These are phyloP conservation scores for Crocidura indochinensis DNA, from an alignment of 2,797 vertebrate genomes.

Conservation along the genomic window DNA sequence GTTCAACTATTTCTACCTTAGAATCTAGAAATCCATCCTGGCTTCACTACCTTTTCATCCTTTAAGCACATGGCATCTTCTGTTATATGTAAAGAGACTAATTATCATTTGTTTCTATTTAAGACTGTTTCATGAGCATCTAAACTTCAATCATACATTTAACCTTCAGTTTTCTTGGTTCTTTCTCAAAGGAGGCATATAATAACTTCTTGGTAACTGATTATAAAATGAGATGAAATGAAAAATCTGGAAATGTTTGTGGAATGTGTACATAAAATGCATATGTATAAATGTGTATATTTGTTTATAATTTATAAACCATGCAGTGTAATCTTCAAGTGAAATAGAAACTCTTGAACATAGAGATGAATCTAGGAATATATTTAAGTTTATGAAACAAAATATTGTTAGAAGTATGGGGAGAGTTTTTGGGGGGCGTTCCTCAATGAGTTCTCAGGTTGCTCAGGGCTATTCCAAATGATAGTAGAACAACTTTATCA, in stretches of 20 bases:
- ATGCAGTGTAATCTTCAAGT: not conserved
- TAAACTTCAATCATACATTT: conserved; percentile 21
- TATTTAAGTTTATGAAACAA: not conserved
- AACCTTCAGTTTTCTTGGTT: conserved; percentile 3
- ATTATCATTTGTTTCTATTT: conserved; percentile 3
- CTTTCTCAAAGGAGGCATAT: not conserved
- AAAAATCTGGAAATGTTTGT: not conserved
- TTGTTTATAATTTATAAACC: not conserved
- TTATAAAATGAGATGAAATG: not conserved
- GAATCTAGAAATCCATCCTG: not conserved
- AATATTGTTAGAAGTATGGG: not conserved
- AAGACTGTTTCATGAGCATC: conserved; percentile 7
- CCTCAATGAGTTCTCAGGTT: no score
- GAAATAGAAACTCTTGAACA: not conserved
- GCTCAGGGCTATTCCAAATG: no score
- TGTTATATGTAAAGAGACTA: not conserved
- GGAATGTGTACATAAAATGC: not conserved
- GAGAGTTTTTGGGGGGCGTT: no score
- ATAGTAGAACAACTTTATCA: no score
- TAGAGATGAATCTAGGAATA: not conserved
- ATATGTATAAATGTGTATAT: no score
- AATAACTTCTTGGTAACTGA: not conserved
- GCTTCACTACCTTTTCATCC: conserved; percentile 22
- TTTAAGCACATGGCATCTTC: not conserved
- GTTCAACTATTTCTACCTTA: not conserved